A percentile compares a stretch with the other conserved stretches of the same genome.
phyloP scores from a whole-genome alignment of 1,140 invertebrate genomes.

The Drosophila lacertosa region DNA sequence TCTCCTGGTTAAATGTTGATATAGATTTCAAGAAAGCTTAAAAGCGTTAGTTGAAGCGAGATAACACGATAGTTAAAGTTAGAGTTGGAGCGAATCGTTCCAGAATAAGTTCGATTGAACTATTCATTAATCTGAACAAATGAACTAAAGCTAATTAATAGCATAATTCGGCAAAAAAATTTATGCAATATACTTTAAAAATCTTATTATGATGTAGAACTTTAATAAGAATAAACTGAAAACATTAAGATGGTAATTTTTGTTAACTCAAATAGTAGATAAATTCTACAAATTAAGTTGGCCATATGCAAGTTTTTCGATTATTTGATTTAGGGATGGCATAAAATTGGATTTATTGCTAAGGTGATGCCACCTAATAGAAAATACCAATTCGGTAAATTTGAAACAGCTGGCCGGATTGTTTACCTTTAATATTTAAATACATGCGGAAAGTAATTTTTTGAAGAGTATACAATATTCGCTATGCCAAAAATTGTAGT shows the following conservation, averaged over 20 bases:
- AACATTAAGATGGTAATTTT: background rate
- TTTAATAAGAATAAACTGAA: too few relatives aligned
- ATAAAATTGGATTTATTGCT: slow-evolving; percentile 2
- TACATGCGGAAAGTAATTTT: background rate
- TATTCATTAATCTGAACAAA: too few relatives aligned
- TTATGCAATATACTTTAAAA: too few relatives aligned
- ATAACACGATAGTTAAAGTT: background rate
- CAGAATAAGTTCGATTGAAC: too few relatives aligned
- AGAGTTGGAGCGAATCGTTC: background rate
- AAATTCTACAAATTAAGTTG: slow-evolving; percentile 5
- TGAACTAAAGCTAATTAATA: too few relatives aligned
- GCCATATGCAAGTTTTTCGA: slow-evolving; percentile 6
- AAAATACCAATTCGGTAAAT: background rate
- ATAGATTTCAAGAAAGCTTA: background rate
- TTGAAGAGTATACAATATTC: background rate
- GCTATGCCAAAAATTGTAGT: background rate
- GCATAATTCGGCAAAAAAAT: too few relatives aligned
- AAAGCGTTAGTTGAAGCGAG: background rate
- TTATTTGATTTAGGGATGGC: background rate
- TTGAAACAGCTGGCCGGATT: background rate
- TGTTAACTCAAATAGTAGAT: slow-evolving; percentile 3
- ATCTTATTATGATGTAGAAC: too few relatives aligned
- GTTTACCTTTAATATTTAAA: too few relatives aligned
- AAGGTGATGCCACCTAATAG: slow-evolving; percentile 10
- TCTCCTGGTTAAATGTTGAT: background rate